Evolutionary conservation across 1,140 invertebrate species (phyloP), one percentile per base, ranked within the genome.

Genomic region (Drosophila malerkotliana): DNA sequence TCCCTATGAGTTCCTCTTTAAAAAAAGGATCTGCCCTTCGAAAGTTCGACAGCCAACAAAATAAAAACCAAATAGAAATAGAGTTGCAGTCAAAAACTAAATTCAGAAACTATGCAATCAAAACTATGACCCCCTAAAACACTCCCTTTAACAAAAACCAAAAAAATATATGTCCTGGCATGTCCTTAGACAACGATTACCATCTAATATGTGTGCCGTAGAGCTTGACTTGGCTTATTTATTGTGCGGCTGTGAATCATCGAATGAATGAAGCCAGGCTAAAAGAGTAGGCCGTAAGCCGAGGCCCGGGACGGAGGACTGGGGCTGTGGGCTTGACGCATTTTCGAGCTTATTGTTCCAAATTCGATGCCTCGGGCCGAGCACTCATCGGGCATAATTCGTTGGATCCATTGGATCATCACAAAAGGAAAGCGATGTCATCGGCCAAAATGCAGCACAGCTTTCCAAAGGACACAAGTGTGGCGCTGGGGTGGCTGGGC

Each of bases 371-470:
- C 41, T 57, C 54, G 24, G 58, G 54, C 45, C 63, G 48, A 61
- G 57, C 75, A 30, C 69, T 62, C 62, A 51, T 54, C 47, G 72
- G 45, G 47, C 41, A 82, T 81, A 78, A 82, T 71, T 74, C 57
- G 73, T 85, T 85, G 73, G 60, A 62, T 73, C 45, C 66, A 8
- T 68, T 53, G 66, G 72, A 56, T 68, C 60, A 71, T 77, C 45
- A 82, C 79, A 84, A 83, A 74, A 39, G 75, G 56, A 59, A 59
- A 51, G 62, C 48, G 79, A 66, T 67, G 64, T 51, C 71, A 80
- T 71, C 61, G 56, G 54, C 62, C 55, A 68, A 79, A 60, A 59
- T 68, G 69, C 74, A 61, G 59, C 32, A 55, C 2, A 48, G 59
- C 59, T 64, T 53, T 61, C 7, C 51, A 14, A 21, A 26, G 12